A percentile compares a stretch with the other conserved stretches of the same genome.
phyloP scores from a whole-genome alignment of 30 jellyfish, hydroid and myxozoan species.

The Aurelia aurita region DNA sequence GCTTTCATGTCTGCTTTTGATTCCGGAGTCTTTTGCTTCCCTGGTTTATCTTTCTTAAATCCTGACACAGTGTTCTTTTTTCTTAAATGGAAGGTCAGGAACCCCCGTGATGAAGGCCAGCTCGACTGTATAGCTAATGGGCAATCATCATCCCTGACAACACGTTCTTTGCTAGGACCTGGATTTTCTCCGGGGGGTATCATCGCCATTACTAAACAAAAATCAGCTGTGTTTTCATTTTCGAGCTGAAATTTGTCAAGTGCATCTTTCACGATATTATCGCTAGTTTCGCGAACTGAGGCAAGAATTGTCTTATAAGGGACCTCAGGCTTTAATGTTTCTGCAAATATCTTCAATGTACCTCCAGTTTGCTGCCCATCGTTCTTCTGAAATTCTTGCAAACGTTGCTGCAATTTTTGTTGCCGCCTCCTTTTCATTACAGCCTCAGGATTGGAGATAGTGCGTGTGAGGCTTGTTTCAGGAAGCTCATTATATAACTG shows the following conservation, averaged over 20 bases:
- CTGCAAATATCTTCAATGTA: slow-evolving; percentile 95
- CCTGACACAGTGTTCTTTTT: slow-evolving; percentile 76
- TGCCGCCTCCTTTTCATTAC: slow-evolving; percentile 96
- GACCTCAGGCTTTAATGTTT: slow-evolving; percentile 92
- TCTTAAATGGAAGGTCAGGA: slow-evolving; percentile 88
- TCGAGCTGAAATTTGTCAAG: slow-evolving; percentile 91
- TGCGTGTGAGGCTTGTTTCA: slow-evolving; percentile 90
- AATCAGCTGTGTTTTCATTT: slow-evolving; percentile 85
- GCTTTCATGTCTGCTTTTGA: slow-evolving; percentile 46
- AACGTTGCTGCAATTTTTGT: slow-evolving; percentile 89
- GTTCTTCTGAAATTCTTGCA: slow-evolving; percentile 73
- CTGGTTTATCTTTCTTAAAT: slow-evolving; percentile 57
- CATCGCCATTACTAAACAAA: slow-evolving; percentile 92
- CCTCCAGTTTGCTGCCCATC: slow-evolving; percentile 98
- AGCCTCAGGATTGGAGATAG: slow-evolving; percentile 94
- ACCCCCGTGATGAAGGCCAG: slow-evolving; percentile 97
- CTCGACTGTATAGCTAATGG: slow-evolving; percentile 96
- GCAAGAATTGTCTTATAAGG: slow-evolving; percentile 98
- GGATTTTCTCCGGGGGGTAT: slow-evolving; percentile 94
- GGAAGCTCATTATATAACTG: slow-evolving; percentile 87
- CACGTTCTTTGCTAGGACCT: slow-evolving; percentile 86
- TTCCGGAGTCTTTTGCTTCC: slow-evolving; percentile 31
- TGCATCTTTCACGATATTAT: slow-evolving; percentile 89
- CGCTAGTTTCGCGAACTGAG: slow-evolving; percentile 83
- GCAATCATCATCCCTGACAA: slow-evolving; percentile 85